A percentile compares a stretch with the other conserved stretches of the same genome.
Conservation (phyloP, 2,888 invertebrate genomes). For the Limnephilus lunatus region DNA sequence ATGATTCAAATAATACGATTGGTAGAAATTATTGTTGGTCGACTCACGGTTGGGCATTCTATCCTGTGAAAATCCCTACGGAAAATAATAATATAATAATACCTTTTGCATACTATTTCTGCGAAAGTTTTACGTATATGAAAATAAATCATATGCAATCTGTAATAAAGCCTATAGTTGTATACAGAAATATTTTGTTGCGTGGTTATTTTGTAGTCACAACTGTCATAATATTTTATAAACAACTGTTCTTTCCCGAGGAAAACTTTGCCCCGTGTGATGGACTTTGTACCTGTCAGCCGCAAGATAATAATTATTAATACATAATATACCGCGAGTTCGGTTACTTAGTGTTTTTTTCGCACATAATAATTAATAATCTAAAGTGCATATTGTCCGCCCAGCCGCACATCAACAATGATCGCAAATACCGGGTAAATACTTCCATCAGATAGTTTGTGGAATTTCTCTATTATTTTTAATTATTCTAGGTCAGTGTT, state of each 20-base stretch:
- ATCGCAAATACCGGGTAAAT: slow-evolving; percentile 64
- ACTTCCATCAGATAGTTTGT: background rate
- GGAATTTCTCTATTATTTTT: slow-evolving; percentile 5
- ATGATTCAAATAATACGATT: background rate
- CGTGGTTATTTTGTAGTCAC: background rate
- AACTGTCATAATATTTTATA: slow-evolving; percentile 66
- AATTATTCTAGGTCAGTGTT: slow-evolving; percentile 51
- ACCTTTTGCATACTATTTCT: background rate
- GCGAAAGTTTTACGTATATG: background rate
- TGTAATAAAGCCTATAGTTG: background rate
- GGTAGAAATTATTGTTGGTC: background rate
- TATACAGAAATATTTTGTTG: background rate
- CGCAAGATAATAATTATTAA: slow-evolving; percentile 32
- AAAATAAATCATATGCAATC: background rate
- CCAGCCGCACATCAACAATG: slow-evolving; percentile 46
- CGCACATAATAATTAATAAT: slow-evolving; percentile 19
- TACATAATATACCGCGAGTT: slow-evolving; percentile 18
- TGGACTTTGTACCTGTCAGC: slow-evolving; percentile 63
- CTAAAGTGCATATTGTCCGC: background rate
- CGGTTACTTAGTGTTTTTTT: background rate
- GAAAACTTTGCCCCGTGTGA: slow-evolving; percentile 52
- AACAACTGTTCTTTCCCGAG: slow-evolving; percentile 82
- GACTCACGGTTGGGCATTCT: background rate
- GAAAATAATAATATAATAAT: background rate
- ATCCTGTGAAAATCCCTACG: background rate